Percentiles rank a stretch among this genome's conserved stretches.
These are phyloP conservation scores for Halyomorpha halys DNA, from an alignment of 1,140 invertebrate genomes.

Conservation along the genomic window DNA sequence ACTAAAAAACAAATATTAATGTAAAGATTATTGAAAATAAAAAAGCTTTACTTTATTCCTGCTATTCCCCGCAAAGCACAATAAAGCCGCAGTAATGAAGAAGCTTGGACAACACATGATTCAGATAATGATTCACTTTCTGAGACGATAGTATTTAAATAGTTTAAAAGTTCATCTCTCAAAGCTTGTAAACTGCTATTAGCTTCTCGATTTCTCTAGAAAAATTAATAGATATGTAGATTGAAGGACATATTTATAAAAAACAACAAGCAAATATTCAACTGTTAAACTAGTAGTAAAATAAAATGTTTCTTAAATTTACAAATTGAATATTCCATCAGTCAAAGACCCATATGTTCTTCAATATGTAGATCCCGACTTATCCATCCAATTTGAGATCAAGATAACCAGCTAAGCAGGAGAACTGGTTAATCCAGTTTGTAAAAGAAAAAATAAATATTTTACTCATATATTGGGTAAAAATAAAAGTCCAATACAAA, in stretches of 20 bases:
- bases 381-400: too few relatives aligned
- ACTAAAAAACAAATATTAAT: neutral
- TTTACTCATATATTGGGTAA: too few relatives aligned
- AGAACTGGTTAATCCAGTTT: too few relatives aligned
- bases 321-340: too few relatives aligned
- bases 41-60: conserved; percentile 62
- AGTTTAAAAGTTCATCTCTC: conserved; percentile 65
- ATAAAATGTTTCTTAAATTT: too few relatives aligned
- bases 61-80: conserved; percentile 87
- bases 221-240: conserved; percentile 1
- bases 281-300: too few relatives aligned
- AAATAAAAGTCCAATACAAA: too few relatives aligned
- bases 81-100: conserved; percentile 71
- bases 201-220: conserved; percentile 60
- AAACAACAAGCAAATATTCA: neutral
- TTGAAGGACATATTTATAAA: neutral
- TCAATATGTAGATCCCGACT: too few relatives aligned
- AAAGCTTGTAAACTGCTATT: conserved; percentile 58
- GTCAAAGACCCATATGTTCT: too few relatives aligned
- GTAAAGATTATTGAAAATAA: neutral
- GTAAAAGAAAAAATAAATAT: too few relatives aligned
- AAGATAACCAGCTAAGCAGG: too few relatives aligned
- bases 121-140: conserved; percentile 49
- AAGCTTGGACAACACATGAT: conserved; percentile 64
- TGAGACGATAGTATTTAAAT: conserved; percentile 43